Percentiles rank a stretch among this genome's conserved stretches.
Conservation (phyloP, 2,113 vertebrate genomes). For the Rhodinocichla rosea region DNA sequence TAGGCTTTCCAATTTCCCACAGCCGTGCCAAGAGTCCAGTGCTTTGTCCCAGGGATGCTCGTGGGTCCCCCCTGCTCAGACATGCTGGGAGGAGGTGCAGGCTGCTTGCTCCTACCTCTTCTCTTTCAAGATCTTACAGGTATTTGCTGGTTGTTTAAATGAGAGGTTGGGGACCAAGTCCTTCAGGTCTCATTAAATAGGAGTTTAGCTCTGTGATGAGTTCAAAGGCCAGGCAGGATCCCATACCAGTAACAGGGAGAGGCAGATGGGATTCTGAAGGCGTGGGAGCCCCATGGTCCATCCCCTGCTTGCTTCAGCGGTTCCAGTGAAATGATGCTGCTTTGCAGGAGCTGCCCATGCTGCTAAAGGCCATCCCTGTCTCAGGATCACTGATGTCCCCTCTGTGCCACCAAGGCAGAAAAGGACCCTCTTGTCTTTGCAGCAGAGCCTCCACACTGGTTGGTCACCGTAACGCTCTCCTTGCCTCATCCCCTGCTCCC, state of each 20-base stretch:
- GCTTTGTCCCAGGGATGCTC: not conserved
- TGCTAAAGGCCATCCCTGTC: not conserved
- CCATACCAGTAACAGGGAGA: not conserved
- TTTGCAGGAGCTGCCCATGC: not conserved
- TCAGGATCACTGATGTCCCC: accelerated
- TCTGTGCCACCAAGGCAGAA: not conserved
- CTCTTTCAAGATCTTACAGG: not conserved
- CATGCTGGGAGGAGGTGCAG: not conserved
- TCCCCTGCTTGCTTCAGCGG: not conserved
- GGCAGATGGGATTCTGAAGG: accelerated
- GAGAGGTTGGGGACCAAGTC: not conserved
- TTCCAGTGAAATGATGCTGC: not conserved
- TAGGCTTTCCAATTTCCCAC: constrained; percentile 50
- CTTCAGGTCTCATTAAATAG: not conserved
- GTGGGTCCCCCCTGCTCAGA: accelerated
- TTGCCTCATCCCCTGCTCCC: accelerated
- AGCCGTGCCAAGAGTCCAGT: not conserved
- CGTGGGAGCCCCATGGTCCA: accelerated
- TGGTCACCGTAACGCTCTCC: accelerated
- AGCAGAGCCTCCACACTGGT: not conserved
- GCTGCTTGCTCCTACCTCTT: not conserved
- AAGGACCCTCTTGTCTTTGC: not conserved
- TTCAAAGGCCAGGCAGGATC: not conserved
- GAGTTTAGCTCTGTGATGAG: not conserved
- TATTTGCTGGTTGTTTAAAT: not conserved